These are phyloP conservation scores for Cyrtorhinus lividipennis DNA, from an alignment of 1,140 invertebrate species.

Conservation along the genomic window DNA sequence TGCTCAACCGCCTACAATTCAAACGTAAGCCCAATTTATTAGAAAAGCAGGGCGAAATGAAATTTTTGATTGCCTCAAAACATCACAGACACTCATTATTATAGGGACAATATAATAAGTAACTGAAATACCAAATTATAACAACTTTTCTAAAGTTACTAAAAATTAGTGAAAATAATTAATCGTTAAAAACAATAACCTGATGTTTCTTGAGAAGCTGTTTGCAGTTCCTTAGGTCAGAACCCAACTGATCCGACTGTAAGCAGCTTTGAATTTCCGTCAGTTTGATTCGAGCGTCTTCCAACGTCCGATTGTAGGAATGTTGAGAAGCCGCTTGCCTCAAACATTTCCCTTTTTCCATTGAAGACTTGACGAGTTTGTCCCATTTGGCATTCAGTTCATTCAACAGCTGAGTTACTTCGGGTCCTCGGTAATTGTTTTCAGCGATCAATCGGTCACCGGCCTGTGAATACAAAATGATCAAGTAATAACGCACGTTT, in stretches of 20 bases:
- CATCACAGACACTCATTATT: neutral
- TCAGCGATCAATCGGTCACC: slow-evolving; percentile 53
- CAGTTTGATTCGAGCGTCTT: slow-evolving; percentile 65
- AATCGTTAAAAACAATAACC: slow-evolving; percentile 25
- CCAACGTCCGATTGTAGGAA: slow-evolving; percentile 56
- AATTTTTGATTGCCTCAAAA: neutral
- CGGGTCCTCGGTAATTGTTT: slow-evolving; percentile 50
- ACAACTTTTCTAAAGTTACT: neutral
- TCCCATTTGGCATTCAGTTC: slow-evolving; percentile 62
- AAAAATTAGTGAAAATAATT: neutral
- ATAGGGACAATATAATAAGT: neutral
- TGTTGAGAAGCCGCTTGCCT: slow-evolving; percentile 66
- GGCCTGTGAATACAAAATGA: slow-evolving; percentile 26
- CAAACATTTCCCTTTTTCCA: slow-evolving; percentile 72
- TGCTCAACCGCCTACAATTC: slow-evolving; percentile 51
- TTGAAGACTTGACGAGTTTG: slow-evolving; percentile 46
- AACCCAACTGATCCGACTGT: slow-evolving; percentile 64
- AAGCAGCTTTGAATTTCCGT: slow-evolving; percentile 60
- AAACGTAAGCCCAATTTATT: too few relatives aligned
- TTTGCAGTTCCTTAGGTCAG: slow-evolving; percentile 75
- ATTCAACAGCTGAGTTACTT: slow-evolving; percentile 46
- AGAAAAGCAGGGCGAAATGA: too few relatives aligned
- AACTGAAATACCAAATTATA: neutral
- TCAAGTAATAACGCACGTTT: neutral
- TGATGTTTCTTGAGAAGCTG: slow-evolving; percentile 76